These are phyloP conservation scores for Stenoptilia bipunctidactyla DNA, from an alignment of 2,888 invertebrate genomes.

Conservation along the genomic window DNA sequence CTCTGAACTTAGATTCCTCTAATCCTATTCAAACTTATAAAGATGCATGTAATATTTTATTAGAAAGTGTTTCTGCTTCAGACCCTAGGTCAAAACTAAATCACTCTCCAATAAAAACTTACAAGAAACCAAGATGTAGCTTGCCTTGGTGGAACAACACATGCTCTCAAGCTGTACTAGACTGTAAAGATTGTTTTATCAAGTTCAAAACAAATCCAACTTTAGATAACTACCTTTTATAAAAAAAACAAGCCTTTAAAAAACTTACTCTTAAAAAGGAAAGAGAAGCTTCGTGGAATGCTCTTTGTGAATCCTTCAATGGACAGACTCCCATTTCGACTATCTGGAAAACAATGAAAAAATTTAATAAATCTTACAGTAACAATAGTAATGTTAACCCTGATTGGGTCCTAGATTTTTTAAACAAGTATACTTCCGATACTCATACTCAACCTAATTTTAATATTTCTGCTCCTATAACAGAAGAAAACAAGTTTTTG, in stretches of 20 bases:
- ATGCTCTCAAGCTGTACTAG: conserved; percentile 4
- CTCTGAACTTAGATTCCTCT: too few species aligned
- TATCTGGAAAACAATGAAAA: conserved; percentile 6
- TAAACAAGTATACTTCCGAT: neutral
- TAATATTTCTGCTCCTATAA: neutral
- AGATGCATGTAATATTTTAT: too few species aligned
- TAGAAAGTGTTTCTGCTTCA: too few species aligned
- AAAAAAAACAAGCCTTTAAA: conserved; percentile 6
- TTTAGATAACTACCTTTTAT: neutral
- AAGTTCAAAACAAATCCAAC: conserved; percentile 4
- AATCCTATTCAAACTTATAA: too few species aligned
- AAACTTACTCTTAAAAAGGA: conserved; percentile 6
- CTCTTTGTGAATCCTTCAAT: conserved; percentile 5
- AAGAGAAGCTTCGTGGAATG: conserved; percentile 3
- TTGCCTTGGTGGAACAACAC: conserved; percentile 7
- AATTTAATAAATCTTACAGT: conserved; percentile 7
- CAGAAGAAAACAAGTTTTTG: neutral
- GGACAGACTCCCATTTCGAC: conserved; percentile 4
- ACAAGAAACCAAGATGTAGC: too few species aligned
- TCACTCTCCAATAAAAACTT: too few species aligned
- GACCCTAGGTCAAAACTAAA: too few species aligned
- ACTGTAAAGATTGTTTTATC: conserved; percentile 5
- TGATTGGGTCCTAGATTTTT: neutral
- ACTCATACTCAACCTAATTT: neutral
- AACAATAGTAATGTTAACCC: neutral